phyloP scores from a whole-genome alignment of 2,888 invertebrate species.

The Hirtodrosophila duncani region DNA sequence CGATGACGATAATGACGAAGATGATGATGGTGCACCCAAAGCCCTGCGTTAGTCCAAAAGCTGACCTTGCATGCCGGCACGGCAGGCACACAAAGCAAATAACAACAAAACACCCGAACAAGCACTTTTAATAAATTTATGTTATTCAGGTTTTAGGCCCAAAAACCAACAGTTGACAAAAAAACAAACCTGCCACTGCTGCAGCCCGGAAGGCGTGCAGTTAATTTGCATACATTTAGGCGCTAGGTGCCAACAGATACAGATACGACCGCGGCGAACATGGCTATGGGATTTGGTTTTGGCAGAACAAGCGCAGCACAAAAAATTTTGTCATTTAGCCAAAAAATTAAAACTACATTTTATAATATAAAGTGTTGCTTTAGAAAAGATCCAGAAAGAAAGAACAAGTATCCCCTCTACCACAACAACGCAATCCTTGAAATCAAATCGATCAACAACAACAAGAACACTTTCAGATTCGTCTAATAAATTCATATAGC shows the following conservation, averaged over 20 bases:
- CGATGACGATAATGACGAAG: constrained; percentile 42
- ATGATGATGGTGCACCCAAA: constrained; percentile 23
- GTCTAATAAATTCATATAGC: no score
- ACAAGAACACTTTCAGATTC: no score
- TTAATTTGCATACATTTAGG: constrained; percentile 57
- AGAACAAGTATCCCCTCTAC: no score
- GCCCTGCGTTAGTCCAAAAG: constrained; percentile 3
- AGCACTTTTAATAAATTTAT: constrained; percentile 42
- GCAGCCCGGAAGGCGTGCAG: constrained; percentile 32
- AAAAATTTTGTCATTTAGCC: constrained; percentile 17
- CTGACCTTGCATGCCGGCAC: constrained; percentile 47
- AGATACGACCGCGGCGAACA: no score
- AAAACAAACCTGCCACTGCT: constrained; percentile 13
- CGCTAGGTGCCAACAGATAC: constrained; percentile 33
- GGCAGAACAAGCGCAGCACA: no score
- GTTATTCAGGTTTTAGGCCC: constrained; percentile 27
- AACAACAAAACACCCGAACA: constrained; percentile 14
- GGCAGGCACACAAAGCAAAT: constrained; percentile 25
- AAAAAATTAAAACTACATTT: neutral
- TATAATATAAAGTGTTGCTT: no score
- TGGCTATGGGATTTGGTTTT: no score
- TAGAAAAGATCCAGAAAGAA: no score
- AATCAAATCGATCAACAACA: no score
- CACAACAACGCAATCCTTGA: no score
- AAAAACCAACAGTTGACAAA: constrained; percentile 44